Evolutionary conservation across 37 sponge, comb jelly and placozoan species (phyloP), one percentile per base, ranked within the genome.

Genomic region (Agelas oroides): DNA sequence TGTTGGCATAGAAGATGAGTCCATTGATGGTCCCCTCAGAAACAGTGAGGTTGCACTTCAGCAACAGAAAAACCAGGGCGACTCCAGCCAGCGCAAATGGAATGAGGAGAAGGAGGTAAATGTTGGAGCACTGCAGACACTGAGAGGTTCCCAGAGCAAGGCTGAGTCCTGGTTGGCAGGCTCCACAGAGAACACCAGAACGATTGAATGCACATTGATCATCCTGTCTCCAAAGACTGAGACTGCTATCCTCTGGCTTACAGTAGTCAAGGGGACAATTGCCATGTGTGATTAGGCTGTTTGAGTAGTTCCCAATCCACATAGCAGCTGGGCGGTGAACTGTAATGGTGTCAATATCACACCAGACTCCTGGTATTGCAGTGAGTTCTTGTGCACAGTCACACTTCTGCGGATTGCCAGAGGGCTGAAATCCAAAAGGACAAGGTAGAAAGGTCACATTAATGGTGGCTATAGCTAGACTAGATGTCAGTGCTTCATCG

Each of bases 1-100:
- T 82, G 73, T 82, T 82, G 20, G 72, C 72, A 56, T 71, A 82
- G 19, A 82, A 71, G 0, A 82, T n/a, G 23, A 82, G n/a, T 34
- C 83, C 83, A 55, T 82, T 82, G 18, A 82, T 34, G 17, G 36
- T 54, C 1, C 75, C 75, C 20, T 3, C 34, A 21, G 75, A 53
- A 21, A 75, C 75, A 32, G 75, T 75, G 18, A 54, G 37, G 57
- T 75, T 75, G 1, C 23, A 28, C 17, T 53, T 19, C 3, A 54
- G 20, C 8, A 75, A 19, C 31, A 19, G 1, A 18, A 33, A 13
- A 33, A 84, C 66, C 27, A 84, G 1, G 5, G 52, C 65, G 1
- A 84, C 19, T 32, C 84, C 84, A 27, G 33, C 27, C 30, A 84
- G 24, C 8, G 54, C 54, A 39, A 84, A 74, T 5, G 40, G 65